A percentile compares a stretch with the other conserved stretches of the same genome.
phyloP scores from a whole-genome alignment of 2,888 invertebrate species.

The Blastobasis lacticolella region DNA sequence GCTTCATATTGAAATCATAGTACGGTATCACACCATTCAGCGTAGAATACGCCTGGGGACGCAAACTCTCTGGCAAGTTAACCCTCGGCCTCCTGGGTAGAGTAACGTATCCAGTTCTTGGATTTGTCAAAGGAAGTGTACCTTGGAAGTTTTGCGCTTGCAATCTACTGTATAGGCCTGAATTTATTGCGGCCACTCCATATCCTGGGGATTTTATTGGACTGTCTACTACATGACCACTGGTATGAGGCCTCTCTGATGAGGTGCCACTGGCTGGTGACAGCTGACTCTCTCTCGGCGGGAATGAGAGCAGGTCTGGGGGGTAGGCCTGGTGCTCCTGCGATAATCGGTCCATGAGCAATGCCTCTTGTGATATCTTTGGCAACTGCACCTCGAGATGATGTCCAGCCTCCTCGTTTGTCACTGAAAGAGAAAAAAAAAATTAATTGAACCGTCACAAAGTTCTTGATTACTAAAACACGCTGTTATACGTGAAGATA shows the following conservation, averaged over 20 bases:
- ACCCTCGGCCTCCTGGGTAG: conserved; percentile 86
- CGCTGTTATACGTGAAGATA: too few species aligned
- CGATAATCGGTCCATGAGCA: conserved; percentile 55
- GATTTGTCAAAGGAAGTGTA: conserved; percentile 72
- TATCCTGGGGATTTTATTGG: conserved; percentile 59
- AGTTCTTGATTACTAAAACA: too few species aligned
- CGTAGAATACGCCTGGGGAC: conserved; percentile 55
- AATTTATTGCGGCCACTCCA: conserved; percentile 40
- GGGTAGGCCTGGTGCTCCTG: conserved; percentile 79
- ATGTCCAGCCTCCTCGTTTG: conserved; percentile 77
- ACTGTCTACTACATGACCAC: conserved; percentile 31
- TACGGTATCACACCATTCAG: conserved; percentile 67
- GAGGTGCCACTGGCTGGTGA: conserved; percentile 65
- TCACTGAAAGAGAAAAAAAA: conserved; percentile 46
- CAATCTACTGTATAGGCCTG: conserved; percentile 54
- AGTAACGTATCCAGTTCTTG: conserved; percentile 89
- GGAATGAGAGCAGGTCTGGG: conserved; percentile 87
- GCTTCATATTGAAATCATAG: conserved; percentile 87
- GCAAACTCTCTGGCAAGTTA: conserved; percentile 74
- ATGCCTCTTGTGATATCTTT: conserved; percentile 63
- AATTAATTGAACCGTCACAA: background rate
- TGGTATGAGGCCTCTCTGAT: conserved; percentile 17
- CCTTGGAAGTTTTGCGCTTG: conserved; percentile 78
- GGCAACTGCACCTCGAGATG: conserved; percentile 75
- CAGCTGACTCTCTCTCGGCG: conserved; percentile 64